These are phyloP conservation scores for Corapipo altera DNA, from an alignment of 2,113 vertebrate genomes.

Conservation along the genomic window DNA sequence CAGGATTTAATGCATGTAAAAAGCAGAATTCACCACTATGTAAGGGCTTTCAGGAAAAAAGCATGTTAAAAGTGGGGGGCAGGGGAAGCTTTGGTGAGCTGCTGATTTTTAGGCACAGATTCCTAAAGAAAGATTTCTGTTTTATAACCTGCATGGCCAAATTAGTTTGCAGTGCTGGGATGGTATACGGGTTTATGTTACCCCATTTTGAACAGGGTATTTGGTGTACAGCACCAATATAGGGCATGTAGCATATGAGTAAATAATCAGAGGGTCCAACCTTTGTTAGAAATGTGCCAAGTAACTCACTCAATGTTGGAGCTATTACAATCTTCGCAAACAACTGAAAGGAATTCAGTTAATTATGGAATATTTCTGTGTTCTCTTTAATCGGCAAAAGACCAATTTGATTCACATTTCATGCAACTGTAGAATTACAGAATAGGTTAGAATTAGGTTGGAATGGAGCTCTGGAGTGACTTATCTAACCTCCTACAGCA, in stretches of 20 bases:
- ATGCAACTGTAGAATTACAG: neutral
- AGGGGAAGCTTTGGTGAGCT: neutral
- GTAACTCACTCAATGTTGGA: neutral
- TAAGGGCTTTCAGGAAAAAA: neutral
- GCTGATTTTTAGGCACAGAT: neutral
- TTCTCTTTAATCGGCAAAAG: neutral
- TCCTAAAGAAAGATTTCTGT: neutral
- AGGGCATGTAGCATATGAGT: neutral
- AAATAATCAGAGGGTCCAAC: neutral
- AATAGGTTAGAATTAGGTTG: neutral
- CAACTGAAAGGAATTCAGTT: neutral
- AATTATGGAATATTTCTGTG: neutral
- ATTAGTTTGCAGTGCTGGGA: neutral
- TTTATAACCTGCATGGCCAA: neutral
- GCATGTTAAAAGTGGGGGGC: neutral
- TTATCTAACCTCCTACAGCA: neutral
- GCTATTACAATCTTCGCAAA: neutral
- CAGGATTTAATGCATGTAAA: conserved; percentile 9
- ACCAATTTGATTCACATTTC: neutral
- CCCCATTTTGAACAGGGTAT: neutral
- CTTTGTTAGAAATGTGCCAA: neutral
- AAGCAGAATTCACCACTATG: neutral
- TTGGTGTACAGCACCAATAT: neutral
- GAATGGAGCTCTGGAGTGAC: neutral
- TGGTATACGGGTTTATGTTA: neutral